phyloP scores from a whole-genome alignment of 2,888 invertebrate genomes.

The Oscheius myriophilus region DNA sequence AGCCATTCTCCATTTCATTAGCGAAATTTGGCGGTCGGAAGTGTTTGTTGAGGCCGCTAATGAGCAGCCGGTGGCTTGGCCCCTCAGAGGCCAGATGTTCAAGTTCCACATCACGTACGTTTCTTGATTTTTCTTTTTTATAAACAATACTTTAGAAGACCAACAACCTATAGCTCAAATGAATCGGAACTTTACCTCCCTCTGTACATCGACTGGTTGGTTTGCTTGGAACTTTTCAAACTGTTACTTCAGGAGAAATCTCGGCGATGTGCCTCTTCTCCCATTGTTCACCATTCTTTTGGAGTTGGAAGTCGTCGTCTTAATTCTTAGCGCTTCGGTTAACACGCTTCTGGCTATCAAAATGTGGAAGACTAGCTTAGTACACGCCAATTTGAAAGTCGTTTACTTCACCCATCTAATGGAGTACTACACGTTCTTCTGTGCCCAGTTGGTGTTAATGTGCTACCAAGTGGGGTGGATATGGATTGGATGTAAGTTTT shows the following conservation, averaged over 20 bases:
- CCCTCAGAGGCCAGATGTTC: constrained; percentile 19
- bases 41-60: constrained; percentile 13
- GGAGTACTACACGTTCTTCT: constrained; percentile 28
- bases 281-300: constrained; percentile 21
- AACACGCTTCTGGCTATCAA: constrained; percentile 23
- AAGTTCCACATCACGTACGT: constrained; percentile 17
- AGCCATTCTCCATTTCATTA: no score
- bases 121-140: background rate
- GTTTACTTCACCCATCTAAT: constrained; percentile 28
- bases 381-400: constrained; percentile 26
- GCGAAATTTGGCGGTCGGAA: background rate
- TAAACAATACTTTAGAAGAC: constrained; percentile 1
- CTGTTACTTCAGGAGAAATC: constrained; percentile 17
- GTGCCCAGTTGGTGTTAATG: constrained; percentile 24
- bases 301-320: constrained; percentile 25
- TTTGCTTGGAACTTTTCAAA: no score
- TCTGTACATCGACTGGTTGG: constrained; percentile 24
- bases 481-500: constrained; percentile 23
- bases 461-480: constrained; percentile 31
- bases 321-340: constrained; percentile 21
- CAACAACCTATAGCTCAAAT: background rate
- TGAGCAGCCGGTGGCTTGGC: constrained; percentile 21
- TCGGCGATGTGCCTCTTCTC: constrained; percentile 19
- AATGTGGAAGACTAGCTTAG: constrained; percentile 18
- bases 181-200: constrained; percentile 18